Evolutionary conservation across 1,140 invertebrate species (phyloP).

Genomic region (Trachymyrmex cornetzi): DNA sequence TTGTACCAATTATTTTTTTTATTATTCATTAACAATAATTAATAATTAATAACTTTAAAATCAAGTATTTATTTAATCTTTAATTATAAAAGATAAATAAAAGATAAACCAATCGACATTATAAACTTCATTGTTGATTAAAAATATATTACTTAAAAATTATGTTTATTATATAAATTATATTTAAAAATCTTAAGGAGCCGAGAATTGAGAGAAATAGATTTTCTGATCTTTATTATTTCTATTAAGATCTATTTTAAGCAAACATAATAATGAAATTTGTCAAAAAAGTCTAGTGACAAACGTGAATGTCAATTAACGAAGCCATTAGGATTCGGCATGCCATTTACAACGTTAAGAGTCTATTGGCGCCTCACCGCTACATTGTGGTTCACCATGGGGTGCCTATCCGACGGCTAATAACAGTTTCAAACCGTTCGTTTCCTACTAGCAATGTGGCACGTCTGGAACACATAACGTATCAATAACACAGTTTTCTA

Average conservation of each 20-base stretch:
- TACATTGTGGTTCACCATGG: constrained; percentile 76
- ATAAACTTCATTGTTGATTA: neutral
- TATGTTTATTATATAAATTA: too few relatives aligned
- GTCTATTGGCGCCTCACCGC: constrained; percentile 55
- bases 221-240: neutral
- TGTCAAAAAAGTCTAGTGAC: constrained; percentile 36
- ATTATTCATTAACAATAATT: too few relatives aligned
- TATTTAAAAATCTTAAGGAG: neutral
- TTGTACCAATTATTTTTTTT: neutral
- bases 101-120: neutral
- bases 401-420: constrained; percentile 79
- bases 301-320: constrained; percentile 70
- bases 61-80: neutral
- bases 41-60: constrained; percentile 3
- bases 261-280: constrained; percentile 15
- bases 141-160: neutral
- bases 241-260: neutral
- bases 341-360: constrained; percentile 61
- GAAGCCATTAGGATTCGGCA: constrained; percentile 31
- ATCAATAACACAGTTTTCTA: constrained; percentile 72
- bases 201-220: neutral
- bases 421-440: constrained; percentile 77
- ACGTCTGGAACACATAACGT: constrained; percentile 72
- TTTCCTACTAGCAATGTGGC: constrained; percentile 63
- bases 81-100: neutral